phyloP scores from a whole-genome alignment of 2,888 invertebrate genomes.

The Chelonus formosanus region DNA sequence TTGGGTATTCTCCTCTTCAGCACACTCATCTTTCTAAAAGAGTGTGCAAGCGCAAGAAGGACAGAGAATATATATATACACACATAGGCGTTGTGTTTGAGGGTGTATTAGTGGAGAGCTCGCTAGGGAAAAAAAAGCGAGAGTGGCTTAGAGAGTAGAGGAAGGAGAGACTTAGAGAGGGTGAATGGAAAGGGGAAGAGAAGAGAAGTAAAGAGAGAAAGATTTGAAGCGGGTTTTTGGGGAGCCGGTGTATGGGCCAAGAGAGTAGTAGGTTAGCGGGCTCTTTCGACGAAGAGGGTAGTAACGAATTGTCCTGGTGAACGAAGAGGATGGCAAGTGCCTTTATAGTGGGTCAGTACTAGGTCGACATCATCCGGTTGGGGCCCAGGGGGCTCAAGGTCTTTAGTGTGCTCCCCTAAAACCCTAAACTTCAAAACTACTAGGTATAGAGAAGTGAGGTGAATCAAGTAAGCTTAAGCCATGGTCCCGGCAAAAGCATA shows the following conservation, averaged over 20 bases:
- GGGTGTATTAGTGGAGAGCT: neutral
- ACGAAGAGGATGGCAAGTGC: slow-evolving; percentile 62
- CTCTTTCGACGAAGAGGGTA: slow-evolving; percentile 52
- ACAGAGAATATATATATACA: slow-evolving; percentile 27
- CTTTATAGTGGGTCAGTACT: slow-evolving; percentile 65
- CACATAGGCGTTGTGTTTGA: too few relatives aligned
- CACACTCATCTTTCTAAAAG: slow-evolving; percentile 21
- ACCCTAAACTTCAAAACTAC: slow-evolving; percentile 46
- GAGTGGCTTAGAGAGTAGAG: slow-evolving; percentile 9
- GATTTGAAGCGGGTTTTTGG: slow-evolving; percentile 40
- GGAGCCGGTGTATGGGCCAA: slow-evolving; percentile 48
- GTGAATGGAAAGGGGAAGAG: slow-evolving; percentile 34
- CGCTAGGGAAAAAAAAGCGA: too few relatives aligned
- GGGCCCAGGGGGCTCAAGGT: slow-evolving; percentile 61
- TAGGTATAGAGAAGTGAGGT: slow-evolving; percentile 48
- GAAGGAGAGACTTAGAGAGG: slow-evolving; percentile 30
- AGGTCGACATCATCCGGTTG: slow-evolving; percentile 57
- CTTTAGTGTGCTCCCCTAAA: slow-evolving; percentile 49
- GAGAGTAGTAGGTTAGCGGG: slow-evolving; percentile 61
- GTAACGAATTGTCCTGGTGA: slow-evolving; percentile 51
- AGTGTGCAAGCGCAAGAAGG: slow-evolving; percentile 15
- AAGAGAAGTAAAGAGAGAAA: slow-evolving; percentile 31
- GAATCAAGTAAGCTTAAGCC: neutral
- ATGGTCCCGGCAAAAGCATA: slow-evolving; percentile 38
- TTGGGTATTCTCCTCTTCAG: slow-evolving; percentile 51